Conservation (phyloP, 2,113 vertebrate species). For the Pedetes capensis region DNA sequence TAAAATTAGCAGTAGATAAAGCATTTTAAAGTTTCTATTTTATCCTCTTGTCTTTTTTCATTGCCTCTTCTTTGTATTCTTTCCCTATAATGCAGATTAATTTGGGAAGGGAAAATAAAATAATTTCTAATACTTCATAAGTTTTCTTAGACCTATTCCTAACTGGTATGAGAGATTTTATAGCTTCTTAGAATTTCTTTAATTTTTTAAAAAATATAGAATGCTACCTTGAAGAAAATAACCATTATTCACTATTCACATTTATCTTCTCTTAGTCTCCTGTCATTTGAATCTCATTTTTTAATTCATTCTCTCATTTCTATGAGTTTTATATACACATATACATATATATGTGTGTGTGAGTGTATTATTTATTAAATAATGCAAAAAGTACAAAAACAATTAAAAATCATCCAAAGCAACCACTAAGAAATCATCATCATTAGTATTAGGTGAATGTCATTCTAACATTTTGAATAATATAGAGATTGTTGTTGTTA, state of each 20-base stretch:
- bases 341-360: too few species aligned
- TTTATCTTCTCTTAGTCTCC: neutral
- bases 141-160: neutral
- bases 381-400: neutral
- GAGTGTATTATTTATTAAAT: too few species aligned
- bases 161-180: neutral
- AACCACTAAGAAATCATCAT: neutral
- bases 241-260: neutral
- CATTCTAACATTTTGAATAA: neutral
- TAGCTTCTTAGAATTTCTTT: neutral
- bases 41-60: neutral
- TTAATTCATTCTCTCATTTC: neutral
- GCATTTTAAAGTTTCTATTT: neutral
- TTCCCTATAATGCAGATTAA: neutral
- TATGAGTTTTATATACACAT: neutral
- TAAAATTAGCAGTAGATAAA: slow-evolving; percentile 18
- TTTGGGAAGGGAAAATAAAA: neutral
- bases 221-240: neutral
- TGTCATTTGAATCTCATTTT: neutral
- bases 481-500: too few species aligned
- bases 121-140: neutral
- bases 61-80: neutral
- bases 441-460: neutral
- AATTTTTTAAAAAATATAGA: neutral
- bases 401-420: neutral